Percentiles rank a stretch among this genome's conserved stretches.
These are phyloP conservation scores for Homalodisca vitripennis DNA, from an alignment of 1,140 invertebrate genomes.

Conservation along the genomic window DNA sequence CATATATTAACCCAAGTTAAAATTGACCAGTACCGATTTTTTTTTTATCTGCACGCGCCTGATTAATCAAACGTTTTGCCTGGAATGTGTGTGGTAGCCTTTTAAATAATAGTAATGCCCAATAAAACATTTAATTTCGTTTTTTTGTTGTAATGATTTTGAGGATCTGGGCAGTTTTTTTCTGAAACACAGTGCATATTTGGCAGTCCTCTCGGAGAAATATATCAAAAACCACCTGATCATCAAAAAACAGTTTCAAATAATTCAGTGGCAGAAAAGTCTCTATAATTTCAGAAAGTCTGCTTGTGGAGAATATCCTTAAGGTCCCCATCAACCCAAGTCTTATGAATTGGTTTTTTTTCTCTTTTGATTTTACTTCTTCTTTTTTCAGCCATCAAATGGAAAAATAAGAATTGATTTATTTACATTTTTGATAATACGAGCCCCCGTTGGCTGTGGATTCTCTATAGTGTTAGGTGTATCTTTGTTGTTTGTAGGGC, in stretches of 20 bases:
- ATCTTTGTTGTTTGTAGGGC: neutral
- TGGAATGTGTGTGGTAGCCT: no score
- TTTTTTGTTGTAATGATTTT: constrained; percentile 33
- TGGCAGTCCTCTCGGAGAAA: constrained; percentile 31
- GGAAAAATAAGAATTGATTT: neutral
- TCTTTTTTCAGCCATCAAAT: no score
- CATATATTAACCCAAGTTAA: no score
- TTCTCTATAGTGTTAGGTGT: neutral
- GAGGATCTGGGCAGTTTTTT: constrained; percentile 26
- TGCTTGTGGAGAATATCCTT: constrained; percentile 26
- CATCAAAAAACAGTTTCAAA: constrained; percentile 39
- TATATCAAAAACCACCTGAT: constrained; percentile 34
- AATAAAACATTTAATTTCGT: constrained; percentile 39
- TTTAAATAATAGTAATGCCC: no score
- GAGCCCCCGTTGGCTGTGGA: no score
- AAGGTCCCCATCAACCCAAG: constrained; percentile 27
- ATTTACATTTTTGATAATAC: neutral
- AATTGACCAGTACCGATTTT: no score
- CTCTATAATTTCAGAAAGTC: constrained; percentile 30
- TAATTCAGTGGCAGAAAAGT: constrained; percentile 32
- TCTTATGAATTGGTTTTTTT: constrained; percentile 28
- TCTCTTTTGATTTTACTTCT: neutral
- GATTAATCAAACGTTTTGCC: no score
- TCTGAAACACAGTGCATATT: constrained; percentile 33
- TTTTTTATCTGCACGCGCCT: no score